Evolutionary conservation across 2,888 invertebrate genomes (phyloP).

Genomic region (Nomada fucata): DNA sequence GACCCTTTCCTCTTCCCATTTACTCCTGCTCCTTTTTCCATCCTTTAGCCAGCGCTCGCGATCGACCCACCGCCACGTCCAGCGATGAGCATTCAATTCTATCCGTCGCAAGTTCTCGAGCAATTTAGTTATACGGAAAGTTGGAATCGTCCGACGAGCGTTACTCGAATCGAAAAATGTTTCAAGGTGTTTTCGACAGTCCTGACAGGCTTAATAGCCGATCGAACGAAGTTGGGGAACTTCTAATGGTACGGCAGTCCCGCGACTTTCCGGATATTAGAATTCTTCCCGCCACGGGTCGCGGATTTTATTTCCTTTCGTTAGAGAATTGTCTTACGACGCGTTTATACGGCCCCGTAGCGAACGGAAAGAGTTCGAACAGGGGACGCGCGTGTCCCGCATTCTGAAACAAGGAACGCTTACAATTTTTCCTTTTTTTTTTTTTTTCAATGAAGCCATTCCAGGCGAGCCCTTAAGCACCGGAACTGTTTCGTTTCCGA

Average conservation of each 20-base stretch:
- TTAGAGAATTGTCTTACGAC: background rate
- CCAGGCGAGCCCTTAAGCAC: background rate
- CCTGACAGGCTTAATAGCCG: constrained; percentile 36
- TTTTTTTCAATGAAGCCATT: constrained; percentile 8
- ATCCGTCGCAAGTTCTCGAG: constrained; percentile 49
- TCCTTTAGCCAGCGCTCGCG: background rate
- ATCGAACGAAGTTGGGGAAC: constrained; percentile 13
- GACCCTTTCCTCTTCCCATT: background rate
- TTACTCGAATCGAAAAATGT: constrained; percentile 41
- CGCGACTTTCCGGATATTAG: constrained; percentile 24
- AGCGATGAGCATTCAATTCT: constrained; percentile 52
- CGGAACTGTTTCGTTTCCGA: background rate
- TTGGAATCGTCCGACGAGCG: constrained; percentile 33
- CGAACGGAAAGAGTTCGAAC: background rate
- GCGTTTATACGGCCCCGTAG: constrained; percentile 9
- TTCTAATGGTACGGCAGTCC: background rate
- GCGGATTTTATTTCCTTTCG: constrained; percentile 5
- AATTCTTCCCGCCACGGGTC: background rate
- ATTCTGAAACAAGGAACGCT: background rate
- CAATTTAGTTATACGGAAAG: constrained; percentile 50
- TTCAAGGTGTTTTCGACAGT: constrained; percentile 38
- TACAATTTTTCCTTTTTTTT: constrained; percentile 1
- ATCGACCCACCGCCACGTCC: constrained; percentile 45
- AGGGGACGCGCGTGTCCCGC: constrained; percentile 8
- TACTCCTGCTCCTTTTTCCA: background rate